Conservation (phyloP, 2,797 vertebrate genomes). For the Bufotes viridis region DNA sequence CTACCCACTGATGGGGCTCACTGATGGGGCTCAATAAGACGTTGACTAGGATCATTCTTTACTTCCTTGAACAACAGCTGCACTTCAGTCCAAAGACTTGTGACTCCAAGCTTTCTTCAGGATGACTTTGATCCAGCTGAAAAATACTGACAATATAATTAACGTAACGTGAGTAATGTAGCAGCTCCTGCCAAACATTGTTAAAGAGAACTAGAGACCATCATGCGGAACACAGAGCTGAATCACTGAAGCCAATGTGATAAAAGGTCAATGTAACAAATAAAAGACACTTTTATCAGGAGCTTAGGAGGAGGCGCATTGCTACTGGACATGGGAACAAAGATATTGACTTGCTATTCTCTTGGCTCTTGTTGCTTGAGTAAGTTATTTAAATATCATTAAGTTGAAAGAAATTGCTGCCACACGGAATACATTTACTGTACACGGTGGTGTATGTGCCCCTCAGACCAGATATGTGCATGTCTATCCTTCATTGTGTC, state of each 20-base stretch:
- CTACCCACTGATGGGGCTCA: neutral
- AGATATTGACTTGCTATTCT: neutral
- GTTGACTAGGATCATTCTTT: constrained; percentile 35
- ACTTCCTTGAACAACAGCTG: constrained; percentile 40
- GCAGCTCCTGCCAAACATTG: constrained; percentile 54
- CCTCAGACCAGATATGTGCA: neutral
- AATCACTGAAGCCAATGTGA: constrained; percentile 50
- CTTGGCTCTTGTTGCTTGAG: neutral
- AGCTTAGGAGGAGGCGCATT: constrained; percentile 8
- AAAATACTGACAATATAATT: constrained; percentile 55
- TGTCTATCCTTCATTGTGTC: neutral
- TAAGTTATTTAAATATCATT: neutral
- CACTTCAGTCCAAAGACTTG: constrained; percentile 33
- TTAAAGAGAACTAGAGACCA: constrained; percentile 46
- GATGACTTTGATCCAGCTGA: constrained; percentile 58
- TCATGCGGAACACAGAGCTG: constrained; percentile 53
- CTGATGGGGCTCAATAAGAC: constrained; percentile 26
- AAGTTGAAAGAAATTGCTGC: neutral
- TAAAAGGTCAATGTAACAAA: constrained; percentile 55
- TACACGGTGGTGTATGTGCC: neutral
- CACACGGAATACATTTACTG: neutral
- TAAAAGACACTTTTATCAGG: constrained; percentile 43
- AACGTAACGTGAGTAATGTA: constrained; percentile 58
- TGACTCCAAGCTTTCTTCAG: constrained; percentile 34
- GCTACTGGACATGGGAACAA: constrained; percentile 12